phyloP scores from a whole-genome alignment of 1,140 invertebrate genomes.

The Orchesella cincta region DNA sequence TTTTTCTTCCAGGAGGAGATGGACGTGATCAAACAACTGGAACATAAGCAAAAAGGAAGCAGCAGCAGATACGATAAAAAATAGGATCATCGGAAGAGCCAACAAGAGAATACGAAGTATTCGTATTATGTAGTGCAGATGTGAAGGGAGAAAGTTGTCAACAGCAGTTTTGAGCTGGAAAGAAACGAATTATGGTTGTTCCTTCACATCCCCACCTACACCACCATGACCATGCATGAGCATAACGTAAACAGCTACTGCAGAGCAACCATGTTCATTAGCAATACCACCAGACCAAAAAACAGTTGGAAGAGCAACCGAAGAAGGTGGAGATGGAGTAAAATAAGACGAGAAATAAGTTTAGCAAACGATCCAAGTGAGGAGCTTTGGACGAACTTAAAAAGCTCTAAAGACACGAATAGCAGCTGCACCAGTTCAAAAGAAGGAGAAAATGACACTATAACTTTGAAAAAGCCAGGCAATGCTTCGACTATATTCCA shows the following conservation, averaged over 20 bases:
- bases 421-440: neutral
- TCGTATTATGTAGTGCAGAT: no score
- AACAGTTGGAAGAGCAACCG: neutral
- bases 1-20: neutral
- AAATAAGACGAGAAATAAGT: neutral
- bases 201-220: neutral
- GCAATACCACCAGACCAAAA: neutral
- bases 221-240: neutral
- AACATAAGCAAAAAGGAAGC: neutral
- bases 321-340: neutral
- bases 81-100: neutral
- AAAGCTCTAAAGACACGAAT: neutral
- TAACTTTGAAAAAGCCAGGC: slow-evolving; percentile 5
- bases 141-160: slow-evolving; percentile 16
- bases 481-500: slow-evolving; percentile 11
- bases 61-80: neutral
- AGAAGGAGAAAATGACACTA: neutral
- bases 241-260: neutral
- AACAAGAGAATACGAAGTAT: neutral
- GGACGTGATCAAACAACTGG: slow-evolving; percentile 18
- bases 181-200: neutral
- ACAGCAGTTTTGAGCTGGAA: slow-evolving; percentile 8
- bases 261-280: neutral
- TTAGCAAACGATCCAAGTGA: neutral
- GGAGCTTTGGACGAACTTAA: neutral